Evolutionary conservation across 2,113 vertebrate genomes (phyloP).

Genomic region (Hystrix brachyura): DNA sequence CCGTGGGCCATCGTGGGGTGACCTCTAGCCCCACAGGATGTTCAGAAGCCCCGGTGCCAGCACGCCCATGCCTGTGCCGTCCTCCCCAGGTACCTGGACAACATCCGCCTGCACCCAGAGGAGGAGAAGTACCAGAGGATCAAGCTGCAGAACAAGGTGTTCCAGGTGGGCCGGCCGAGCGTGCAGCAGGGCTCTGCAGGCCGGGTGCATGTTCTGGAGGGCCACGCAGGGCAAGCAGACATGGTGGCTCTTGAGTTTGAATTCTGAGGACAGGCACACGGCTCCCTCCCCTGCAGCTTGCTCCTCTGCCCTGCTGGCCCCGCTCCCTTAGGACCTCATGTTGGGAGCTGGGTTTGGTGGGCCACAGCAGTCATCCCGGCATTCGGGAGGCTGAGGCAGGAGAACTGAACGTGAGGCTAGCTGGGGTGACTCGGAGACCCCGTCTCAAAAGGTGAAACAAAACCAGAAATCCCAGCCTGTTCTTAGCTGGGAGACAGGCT

Average conservation of each 20-base stretch:
- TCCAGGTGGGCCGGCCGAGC: conserved; percentile 88
- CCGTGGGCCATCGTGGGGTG: background rate
- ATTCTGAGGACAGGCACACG: background rate
- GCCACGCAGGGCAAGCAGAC: background rate
- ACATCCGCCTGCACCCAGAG: conserved; percentile 94
- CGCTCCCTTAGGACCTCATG: background rate
- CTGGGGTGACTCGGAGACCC: too few relatives aligned
- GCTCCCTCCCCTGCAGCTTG: background rate
- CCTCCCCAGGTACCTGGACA: conserved; percentile 94
- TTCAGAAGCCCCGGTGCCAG: background rate
- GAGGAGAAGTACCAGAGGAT: conserved; percentile 97
- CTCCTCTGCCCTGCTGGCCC: background rate
- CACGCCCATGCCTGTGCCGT: background rate
- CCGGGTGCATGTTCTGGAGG: background rate
- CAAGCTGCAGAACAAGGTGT: conserved; percentile 96
- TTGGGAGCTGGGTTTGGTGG: background rate
- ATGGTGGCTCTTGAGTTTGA: background rate
- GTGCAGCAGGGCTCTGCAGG: background rate
- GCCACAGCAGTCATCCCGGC: background rate
- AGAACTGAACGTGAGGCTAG: background rate
- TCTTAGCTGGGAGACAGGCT: background rate
- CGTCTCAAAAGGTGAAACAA: too few relatives aligned
- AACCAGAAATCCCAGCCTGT: background rate
- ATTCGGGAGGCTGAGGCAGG: background rate
- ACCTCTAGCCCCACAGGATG: background rate